Percentiles rank a stretch among this genome's conserved stretches.
These are phyloP conservation scores for Fragum sueziense DNA, from an alignment of 2,888 invertebrate species.

Conservation along the genomic window DNA sequence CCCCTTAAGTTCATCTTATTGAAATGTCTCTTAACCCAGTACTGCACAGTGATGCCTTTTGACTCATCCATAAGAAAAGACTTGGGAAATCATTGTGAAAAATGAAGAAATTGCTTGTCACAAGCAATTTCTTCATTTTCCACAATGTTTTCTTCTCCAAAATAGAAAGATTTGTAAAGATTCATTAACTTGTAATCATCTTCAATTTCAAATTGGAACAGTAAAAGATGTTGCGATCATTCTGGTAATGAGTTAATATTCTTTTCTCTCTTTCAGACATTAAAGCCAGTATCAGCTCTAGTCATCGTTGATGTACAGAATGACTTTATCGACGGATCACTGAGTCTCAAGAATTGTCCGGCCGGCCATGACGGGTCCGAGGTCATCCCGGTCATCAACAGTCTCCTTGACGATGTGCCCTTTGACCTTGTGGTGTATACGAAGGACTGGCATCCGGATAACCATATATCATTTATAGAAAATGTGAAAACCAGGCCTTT, in stretches of 20 bases:
- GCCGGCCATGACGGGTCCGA: constrained; percentile 86
- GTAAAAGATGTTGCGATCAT: too few relatives aligned
- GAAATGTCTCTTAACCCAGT: too few relatives aligned
- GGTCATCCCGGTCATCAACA: constrained; percentile 96
- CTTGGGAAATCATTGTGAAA: not conserved
- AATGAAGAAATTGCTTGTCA: not conserved
- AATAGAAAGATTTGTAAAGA: too few relatives aligned
- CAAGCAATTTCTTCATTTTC: not conserved
- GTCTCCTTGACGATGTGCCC: constrained; percentile 82
- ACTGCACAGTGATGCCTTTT: too few relatives aligned
- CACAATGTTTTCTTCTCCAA: not conserved
- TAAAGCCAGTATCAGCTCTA: constrained; percentile 86
- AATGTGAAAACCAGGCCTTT: constrained; percentile 85
- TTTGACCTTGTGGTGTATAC: constrained; percentile 97
- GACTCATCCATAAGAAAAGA: too few relatives aligned
- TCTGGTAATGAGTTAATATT: too few relatives aligned
- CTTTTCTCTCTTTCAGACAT: constrained; percentile 61
- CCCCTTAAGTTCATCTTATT: too few relatives aligned
- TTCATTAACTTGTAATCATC: too few relatives aligned
- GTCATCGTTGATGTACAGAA: constrained; percentile 98
- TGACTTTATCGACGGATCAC: constrained; percentile 97
- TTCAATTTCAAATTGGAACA: too few relatives aligned
- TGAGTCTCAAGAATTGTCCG: constrained; percentile 95
- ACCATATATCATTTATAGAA: constrained; percentile 98
- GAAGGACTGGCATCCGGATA: constrained; percentile 97